Evolutionary conservation across 1,140 invertebrate species (phyloP), one percentile per base, ranked within the genome.

Genomic region (Drosophila tristis): DNA sequence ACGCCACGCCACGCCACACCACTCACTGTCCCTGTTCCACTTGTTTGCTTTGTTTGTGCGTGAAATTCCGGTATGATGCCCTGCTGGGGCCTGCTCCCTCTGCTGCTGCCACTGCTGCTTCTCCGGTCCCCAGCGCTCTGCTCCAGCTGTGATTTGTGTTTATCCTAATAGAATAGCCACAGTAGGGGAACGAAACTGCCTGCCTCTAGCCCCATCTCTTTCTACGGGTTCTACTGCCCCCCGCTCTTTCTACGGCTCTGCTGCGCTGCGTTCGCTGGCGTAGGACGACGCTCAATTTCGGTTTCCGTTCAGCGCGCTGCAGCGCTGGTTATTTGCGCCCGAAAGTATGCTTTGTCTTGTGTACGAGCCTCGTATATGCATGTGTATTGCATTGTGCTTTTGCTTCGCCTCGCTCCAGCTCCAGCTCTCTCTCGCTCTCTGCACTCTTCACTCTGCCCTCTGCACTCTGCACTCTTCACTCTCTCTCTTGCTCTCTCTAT

Each of bases 281-380:
- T 50, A 66, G 57, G 74, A 59, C 49, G 74, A 59, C 49, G 72
- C 45, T 60, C 73, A 73, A 77, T 87, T 87, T 80, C 71, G 66
- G 82, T 79, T 87, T 78, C 74, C 66, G 62, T 68, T 78, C 57
- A 63, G 60, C 75, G 67, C 62, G 23, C 3, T 25, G 23, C 23
- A 25, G 23, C 23, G 66, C 47, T 62, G 80, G 84, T 89, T 87
- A 89, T 89, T 87, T 87, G 84, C 84, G 75, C 79, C 68, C 67
- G 35, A 89, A 87, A 87, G 79, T 87, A 87, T 87, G 84, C 84
- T 87, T 89, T 89, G 84, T 84, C 84, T 87, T 87, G 48, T 58
- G 39, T 50, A 5, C 35, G 35, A 39, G 35, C 8, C 4, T 13
- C 6, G 26, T 29, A 29, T 29, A 50, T 31, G 56, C 43, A 35